phyloP scores from a whole-genome alignment of 2,113 vertebrate genomes.

The Sorex araneus region DNA sequence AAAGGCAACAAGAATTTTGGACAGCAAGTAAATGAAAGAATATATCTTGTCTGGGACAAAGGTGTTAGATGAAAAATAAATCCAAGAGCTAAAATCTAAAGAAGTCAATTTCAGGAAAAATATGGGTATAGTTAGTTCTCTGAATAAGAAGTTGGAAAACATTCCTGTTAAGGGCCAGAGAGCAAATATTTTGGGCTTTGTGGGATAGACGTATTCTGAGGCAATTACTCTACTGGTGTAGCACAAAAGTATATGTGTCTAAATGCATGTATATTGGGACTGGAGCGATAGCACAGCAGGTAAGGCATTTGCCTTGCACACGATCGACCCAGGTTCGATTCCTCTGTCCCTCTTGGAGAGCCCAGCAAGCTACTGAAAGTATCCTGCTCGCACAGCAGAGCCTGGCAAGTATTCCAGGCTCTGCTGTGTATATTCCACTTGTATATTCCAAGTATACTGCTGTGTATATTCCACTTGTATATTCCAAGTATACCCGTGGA shows the following conservation, averaged over 20 bases:
- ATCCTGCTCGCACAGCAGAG: too few relatives aligned
- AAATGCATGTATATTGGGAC: too few relatives aligned
- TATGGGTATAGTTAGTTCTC: background rate
- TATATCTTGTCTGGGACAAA: background rate
- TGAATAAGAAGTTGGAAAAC: background rate
- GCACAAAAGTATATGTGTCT: background rate
- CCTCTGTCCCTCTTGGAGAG: too few relatives aligned
- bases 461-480: too few relatives aligned
- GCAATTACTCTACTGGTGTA: background rate
- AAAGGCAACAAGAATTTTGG: background rate
- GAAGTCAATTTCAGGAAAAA: background rate
- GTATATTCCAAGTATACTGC: too few relatives aligned
- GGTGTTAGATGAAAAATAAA: background rate
- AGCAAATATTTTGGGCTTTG: constrained; percentile 46
- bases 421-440: too few relatives aligned
- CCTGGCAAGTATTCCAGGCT: too few relatives aligned
- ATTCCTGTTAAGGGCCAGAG: constrained; percentile 18
- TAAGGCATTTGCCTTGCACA: too few relatives aligned
- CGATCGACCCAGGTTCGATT: too few relatives aligned
- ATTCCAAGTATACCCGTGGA: too few relatives aligned
- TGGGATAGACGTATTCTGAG: background rate
- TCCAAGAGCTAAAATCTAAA: background rate
- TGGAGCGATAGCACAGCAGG: too few relatives aligned
- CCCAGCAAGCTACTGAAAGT: too few relatives aligned
- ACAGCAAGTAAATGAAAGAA: background rate